phyloP scores from a whole-genome alignment of 2,888 invertebrate species.

The Pemphredon lugubris region DNA sequence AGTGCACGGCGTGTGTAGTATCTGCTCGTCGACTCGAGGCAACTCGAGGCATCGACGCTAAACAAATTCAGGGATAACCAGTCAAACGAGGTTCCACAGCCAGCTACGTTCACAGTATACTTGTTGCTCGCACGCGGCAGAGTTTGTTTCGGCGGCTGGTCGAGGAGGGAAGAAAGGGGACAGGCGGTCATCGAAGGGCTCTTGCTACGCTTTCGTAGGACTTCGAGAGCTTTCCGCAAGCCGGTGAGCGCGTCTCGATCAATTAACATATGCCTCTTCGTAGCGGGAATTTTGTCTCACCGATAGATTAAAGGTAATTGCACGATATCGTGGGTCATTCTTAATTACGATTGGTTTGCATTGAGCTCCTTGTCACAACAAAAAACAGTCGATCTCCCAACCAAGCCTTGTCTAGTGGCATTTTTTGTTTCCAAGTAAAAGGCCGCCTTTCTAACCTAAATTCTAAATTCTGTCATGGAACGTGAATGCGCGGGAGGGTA shows the following conservation, averaged over 20 bases:
- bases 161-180: constrained; percentile 38
- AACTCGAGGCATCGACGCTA: not conserved
- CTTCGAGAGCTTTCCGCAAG: constrained; percentile 54
- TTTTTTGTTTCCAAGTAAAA: constrained; percentile 18
- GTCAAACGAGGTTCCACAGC: not conserved
- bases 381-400: constrained; percentile 12
- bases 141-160: constrained; percentile 34
- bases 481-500: constrained; percentile 13
- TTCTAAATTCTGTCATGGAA: constrained; percentile 51
- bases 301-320: constrained; percentile 49
- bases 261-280: constrained; percentile 57
- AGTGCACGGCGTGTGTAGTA: too few relatives aligned
- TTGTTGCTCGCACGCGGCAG: constrained; percentile 58
- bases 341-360: not conserved
- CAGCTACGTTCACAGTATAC: constrained; percentile 56
- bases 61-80: constrained; percentile 13
- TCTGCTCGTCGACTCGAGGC: too few relatives aligned
- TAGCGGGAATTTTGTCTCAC: constrained; percentile 56
- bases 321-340: constrained; percentile 5
- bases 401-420: constrained; percentile 28
- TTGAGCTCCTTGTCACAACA: constrained; percentile 7
- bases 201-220: constrained; percentile 46
- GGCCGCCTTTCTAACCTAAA: constrained; percentile 58
- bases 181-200: constrained; percentile 33
- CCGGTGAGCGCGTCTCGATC: constrained; percentile 57